Conservation (phyloP, 2,888 invertebrate genomes). For the Andrena hattorfiana region DNA sequence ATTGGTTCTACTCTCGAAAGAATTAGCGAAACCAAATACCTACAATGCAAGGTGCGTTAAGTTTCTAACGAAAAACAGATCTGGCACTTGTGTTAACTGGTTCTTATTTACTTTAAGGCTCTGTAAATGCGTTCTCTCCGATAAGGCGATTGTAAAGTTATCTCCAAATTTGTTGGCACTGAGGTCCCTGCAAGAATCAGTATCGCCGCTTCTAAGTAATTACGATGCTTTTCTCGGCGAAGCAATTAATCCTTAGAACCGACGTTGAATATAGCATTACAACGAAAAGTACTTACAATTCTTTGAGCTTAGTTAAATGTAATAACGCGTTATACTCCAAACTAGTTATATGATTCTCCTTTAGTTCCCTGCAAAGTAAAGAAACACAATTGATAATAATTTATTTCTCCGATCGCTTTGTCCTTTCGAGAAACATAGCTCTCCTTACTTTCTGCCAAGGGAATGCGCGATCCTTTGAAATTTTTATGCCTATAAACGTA, state of each 20-base stretch:
- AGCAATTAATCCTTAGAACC: not conserved
- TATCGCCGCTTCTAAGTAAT: not conserved
- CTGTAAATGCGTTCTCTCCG: conserved; percentile 86
- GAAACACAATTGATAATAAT: conserved; percentile 20
- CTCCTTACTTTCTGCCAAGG: too few relatives aligned
- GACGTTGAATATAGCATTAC: too few relatives aligned
- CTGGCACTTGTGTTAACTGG: conserved; percentile 83
- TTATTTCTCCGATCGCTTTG: not conserved
- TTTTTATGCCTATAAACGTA: not conserved
- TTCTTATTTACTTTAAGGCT: conserved; percentile 86
- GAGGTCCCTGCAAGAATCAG: conserved; percentile 86
- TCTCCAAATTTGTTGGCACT: conserved; percentile 87
- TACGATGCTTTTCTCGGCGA: not conserved
- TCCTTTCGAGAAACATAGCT: not conserved
- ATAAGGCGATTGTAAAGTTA: conserved; percentile 85
- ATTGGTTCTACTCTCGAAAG: not conserved
- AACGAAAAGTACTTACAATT: conserved; percentile 77
- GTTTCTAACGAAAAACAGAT: conserved; percentile 77
- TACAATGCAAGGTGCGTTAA: conserved; percentile 86
- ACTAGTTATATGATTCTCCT: conserved; percentile 85
- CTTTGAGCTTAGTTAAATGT: conserved; percentile 78
- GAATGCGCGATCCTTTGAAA: not conserved
- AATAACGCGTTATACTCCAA: conserved; percentile 81
- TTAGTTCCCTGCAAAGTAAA: conserved; percentile 85
- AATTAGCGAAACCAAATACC: conserved; percentile 74